Evolutionary conservation across 1,140 invertebrate genomes (phyloP).

Genomic region (Prorops nasuta): DNA sequence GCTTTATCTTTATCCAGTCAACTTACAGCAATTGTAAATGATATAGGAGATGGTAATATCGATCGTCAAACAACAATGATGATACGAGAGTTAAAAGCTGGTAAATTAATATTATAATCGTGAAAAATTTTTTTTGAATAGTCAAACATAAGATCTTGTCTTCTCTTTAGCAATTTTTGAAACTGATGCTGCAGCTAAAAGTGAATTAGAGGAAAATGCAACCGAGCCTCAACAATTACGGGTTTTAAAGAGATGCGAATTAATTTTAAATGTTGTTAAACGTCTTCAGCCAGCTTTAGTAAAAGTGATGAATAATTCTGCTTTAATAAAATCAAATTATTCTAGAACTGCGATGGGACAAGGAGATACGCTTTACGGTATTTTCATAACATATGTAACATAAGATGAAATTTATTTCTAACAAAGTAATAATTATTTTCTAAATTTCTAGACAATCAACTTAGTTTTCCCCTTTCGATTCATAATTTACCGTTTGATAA

Average conservation of each 20-base stretch:
- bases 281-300: slow-evolving; percentile 44
- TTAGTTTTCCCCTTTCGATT: slow-evolving; percentile 30
- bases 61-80: slow-evolving; percentile 47
- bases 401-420: not conserved
- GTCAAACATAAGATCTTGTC: not conserved
- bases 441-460: slow-evolving; percentile 17
- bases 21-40: slow-evolving; percentile 41
- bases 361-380: slow-evolving; percentile 29
- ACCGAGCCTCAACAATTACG: slow-evolving; percentile 48
- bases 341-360: slow-evolving; percentile 26
- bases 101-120: slow-evolving; percentile 23
- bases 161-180: slow-evolving; percentile 45
- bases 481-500: slow-evolving; percentile 28
- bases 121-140: not conserved
- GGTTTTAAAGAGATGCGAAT: slow-evolving; percentile 51
- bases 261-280: slow-evolving; percentile 48
- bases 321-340: slow-evolving; percentile 26
- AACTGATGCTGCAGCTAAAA: slow-evolving; percentile 43
- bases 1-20: slow-evolving; percentile 44
- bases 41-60: slow-evolving; percentile 48
- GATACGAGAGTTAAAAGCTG: slow-evolving; percentile 49
- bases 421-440: not conserved
- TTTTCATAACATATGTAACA: not conserved
- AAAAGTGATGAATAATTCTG: slow-evolving; percentile 43
- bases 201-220: slow-evolving; percentile 35